phyloP scores from a whole-genome alignment of 2,797 vertebrate genomes.

The Melanogrammus aeglefinus region DNA sequence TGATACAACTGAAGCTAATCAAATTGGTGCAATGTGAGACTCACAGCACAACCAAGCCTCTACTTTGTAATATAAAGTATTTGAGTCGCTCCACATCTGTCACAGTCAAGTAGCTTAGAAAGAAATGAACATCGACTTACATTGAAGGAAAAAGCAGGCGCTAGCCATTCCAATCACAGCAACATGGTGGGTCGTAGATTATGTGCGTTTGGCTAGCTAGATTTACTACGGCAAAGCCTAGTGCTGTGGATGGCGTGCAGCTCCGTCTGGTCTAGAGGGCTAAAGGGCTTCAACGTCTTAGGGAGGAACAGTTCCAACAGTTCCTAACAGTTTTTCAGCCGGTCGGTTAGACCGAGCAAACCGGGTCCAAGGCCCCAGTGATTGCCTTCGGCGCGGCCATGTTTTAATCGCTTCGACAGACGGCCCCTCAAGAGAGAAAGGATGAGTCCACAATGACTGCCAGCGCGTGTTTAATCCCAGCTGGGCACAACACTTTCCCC shows the following conservation, averaged over 20 bases:
- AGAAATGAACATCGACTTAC: not conserved
- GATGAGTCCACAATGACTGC: constrained; percentile 42
- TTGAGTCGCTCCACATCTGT: constrained; percentile 7
- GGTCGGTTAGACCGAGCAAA: not conserved
- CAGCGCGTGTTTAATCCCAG: constrained; percentile 39
- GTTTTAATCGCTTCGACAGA: constrained; percentile 62
- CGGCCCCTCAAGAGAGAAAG: constrained; percentile 34
- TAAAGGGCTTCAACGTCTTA: constrained; percentile 24
- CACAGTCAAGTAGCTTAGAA: not conserved
- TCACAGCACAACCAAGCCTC: not conserved
- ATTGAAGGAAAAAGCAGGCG: not conserved
- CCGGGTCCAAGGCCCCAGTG: constrained; percentile 40
- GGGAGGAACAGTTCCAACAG: constrained; percentile 24
- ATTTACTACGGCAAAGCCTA: constrained; percentile 11
- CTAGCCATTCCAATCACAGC: constrained; percentile 2
- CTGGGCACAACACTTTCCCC: constrained; percentile 49
- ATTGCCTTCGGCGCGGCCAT: constrained; percentile 48
- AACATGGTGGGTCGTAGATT: not conserved
- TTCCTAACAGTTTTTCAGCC: not conserved
- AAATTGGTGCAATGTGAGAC: not conserved
- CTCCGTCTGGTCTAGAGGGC: not conserved
- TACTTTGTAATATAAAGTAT: not conserved
- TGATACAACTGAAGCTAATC: not conserved
- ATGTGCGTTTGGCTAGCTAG: not conserved
- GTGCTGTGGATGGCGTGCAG: constrained; percentile 16